A percentile compares a stretch with the other conserved stretches of the same genome.
These are phyloP conservation scores for Vulpes ferrilata DNA, from an alignment of 2,113 vertebrate species.

Conservation along the genomic window DNA sequence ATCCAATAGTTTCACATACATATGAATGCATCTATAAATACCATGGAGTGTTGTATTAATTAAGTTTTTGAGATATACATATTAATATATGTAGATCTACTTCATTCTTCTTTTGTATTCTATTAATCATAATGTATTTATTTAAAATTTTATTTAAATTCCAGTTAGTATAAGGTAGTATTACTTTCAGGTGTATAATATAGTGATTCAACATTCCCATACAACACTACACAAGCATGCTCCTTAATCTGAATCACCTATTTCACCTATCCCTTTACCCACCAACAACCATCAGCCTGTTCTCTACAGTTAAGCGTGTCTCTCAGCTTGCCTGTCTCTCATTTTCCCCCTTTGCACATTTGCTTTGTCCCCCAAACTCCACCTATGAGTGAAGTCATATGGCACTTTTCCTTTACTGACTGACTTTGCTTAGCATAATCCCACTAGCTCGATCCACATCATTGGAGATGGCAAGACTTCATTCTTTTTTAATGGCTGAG, in stretches of 20 bases:
- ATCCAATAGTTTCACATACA: slow-evolving; percentile 8
- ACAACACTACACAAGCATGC: background rate
- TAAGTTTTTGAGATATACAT: slow-evolving; percentile 40
- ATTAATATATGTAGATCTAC: slow-evolving; percentile 24
- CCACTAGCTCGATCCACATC: background rate
- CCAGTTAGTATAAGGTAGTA: background rate
- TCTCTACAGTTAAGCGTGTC: background rate
- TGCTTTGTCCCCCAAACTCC: background rate
- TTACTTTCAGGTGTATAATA: background rate
- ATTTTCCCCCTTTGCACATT: background rate
- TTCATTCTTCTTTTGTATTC: slow-evolving; percentile 30
- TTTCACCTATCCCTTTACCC: background rate
- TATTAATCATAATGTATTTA: background rate
- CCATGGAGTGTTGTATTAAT: slow-evolving; percentile 3
- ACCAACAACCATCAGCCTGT: background rate
- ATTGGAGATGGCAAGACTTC: background rate
- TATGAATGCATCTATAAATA: slow-evolving; percentile 16
- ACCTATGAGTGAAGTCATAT: background rate
- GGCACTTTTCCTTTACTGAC: background rate
- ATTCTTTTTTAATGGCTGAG: background rate
- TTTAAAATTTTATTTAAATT: background rate
- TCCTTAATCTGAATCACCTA: background rate
- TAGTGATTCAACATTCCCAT: background rate
- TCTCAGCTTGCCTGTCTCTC: background rate
- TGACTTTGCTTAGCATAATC: background rate